Evolutionary conservation across 2,113 vertebrate genomes (phyloP).

Genomic region (Riparia riparia): DNA sequence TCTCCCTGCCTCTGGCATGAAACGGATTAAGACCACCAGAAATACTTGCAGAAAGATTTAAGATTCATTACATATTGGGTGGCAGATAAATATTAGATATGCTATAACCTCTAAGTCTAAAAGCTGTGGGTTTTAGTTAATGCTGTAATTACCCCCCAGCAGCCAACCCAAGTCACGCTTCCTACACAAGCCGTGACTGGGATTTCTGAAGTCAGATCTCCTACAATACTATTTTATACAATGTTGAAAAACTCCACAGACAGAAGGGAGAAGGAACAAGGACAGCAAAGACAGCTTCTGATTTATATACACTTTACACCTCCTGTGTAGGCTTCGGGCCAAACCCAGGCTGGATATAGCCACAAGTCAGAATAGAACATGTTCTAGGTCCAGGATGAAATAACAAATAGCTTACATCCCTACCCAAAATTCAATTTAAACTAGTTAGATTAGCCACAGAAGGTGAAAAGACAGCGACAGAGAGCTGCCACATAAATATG

Average conservation of each 20-base stretch:
- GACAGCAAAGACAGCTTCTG: background rate
- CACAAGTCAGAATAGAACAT: accelerated
- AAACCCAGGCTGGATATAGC: background rate
- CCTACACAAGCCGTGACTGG: background rate
- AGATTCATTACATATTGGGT: background rate
- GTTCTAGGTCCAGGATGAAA: background rate
- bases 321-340: background rate
- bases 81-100: conserved; percentile 11
- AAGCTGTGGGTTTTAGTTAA: background rate
- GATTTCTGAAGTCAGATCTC: background rate
- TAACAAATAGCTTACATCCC: background rate
- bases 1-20: background rate
- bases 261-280: background rate
- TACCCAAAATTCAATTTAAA: background rate
- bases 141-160: background rate
- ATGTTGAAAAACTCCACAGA: background rate
- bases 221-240: background rate
- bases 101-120: background rate
- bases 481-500: accelerated
- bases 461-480: background rate
- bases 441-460: background rate
- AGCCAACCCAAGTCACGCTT: background rate
- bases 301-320: background rate
- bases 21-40: conserved; percentile 40
- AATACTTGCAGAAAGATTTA: conserved; percentile 16